A percentile compares a stretch with the other conserved stretches of the same genome.
phyloP scores from a whole-genome alignment of 2,113 vertebrate genomes.

The Canis aureus region DNA sequence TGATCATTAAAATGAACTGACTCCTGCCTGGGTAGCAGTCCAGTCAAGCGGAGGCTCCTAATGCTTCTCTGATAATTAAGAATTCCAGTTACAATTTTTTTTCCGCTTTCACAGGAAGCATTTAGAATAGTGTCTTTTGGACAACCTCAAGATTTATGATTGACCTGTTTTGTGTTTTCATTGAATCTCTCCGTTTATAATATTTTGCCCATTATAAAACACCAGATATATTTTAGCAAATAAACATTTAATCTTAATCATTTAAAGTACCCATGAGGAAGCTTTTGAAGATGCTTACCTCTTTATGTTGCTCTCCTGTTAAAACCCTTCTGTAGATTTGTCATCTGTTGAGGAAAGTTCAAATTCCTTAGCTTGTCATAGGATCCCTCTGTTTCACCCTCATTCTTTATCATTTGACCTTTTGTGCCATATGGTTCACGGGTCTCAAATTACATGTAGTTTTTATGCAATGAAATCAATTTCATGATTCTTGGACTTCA shows the following conservation, averaged over 20 bases:
- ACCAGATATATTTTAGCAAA: slow-evolving; percentile 11
- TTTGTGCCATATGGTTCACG: not conserved
- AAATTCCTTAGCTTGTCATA: not conserved
- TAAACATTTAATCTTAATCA: not conserved
- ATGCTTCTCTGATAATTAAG: not conserved
- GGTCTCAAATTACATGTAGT: not conserved
- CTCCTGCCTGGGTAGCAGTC: not conserved
- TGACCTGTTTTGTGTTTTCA: slow-evolving; percentile 52
- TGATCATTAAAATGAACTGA: not conserved
- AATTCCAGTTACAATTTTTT: not conserved
- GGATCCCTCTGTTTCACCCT: not conserved
- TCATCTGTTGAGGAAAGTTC: not conserved
- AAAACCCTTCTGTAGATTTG: not conserved
- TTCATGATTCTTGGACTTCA: not conserved
- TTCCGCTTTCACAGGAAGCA: not conserved
- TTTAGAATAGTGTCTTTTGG: slow-evolving; percentile 18
- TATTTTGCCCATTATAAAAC: not conserved
- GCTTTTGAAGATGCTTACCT: not conserved
- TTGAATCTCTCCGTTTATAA: not conserved
- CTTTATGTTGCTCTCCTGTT: not conserved
- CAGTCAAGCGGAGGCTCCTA: not conserved
- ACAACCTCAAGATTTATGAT: not conserved
- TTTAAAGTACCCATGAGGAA: not conserved
- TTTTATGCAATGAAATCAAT: not conserved
- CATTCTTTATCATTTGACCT: not conserved